Evolutionary conservation across 2,888 invertebrate species (phyloP).

Genomic region (Drosophila flavopinicola): DNA sequence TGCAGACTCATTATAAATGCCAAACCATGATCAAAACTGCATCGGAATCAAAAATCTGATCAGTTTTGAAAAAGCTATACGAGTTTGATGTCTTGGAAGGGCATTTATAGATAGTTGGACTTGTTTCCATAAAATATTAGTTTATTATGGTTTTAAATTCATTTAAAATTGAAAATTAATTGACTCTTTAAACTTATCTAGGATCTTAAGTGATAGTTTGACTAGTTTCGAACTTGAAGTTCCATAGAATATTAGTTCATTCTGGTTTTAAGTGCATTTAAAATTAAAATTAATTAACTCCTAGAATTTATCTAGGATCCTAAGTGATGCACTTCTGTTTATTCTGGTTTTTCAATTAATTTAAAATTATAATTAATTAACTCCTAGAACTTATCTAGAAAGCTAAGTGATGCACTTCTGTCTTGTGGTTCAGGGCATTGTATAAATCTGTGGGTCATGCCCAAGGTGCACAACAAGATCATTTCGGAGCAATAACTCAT

Average conservation of each 20-base stretch:
- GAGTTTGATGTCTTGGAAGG: too few relatives aligned
- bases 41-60: too few relatives aligned
- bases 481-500: conserved; percentile 8
- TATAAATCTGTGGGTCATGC: conserved; percentile 11
- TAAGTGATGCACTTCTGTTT: too few relatives aligned
- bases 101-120: too few relatives aligned
- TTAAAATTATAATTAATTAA: too few relatives aligned
- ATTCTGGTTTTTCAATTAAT: too few relatives aligned
- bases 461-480: conserved; percentile 33
- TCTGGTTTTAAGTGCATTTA: background rate
- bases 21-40: too few relatives aligned
- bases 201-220: too few relatives aligned
- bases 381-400: too few relatives aligned
- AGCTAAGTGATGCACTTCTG: too few relatives aligned
- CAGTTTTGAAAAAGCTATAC: too few relatives aligned
- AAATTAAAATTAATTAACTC: background rate
- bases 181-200: background rate
- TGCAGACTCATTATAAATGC: too few relatives aligned
- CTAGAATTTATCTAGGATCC: background rate
- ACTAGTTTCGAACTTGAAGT: background rate
- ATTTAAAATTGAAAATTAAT: background rate
- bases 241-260: background rate
- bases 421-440: background rate
- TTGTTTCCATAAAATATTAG: background rate
- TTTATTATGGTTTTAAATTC: background rate